Percentiles rank a stretch among this genome's conserved stretches.
phyloP scores from a whole-genome alignment of 2,113 vertebrate species.

The Mormyrus lacerda region DNA sequence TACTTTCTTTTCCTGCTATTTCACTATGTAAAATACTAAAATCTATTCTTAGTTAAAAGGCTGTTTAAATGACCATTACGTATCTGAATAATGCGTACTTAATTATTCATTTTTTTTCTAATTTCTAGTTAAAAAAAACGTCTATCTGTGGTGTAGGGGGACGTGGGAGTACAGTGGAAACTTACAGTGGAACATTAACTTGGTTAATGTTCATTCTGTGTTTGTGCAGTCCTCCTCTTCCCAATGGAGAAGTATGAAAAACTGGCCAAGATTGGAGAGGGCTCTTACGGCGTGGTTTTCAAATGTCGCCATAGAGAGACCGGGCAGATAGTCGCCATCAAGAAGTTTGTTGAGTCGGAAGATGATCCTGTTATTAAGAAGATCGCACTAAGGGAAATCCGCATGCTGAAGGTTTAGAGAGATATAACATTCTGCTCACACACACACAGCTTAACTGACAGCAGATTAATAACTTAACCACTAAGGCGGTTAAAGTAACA shows the following conservation, averaged over 20 bases:
- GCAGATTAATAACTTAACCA: neutral
- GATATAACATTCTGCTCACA: neutral
- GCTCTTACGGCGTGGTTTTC: constrained; percentile 78
- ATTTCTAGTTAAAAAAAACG: neutral
- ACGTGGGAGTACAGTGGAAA: neutral
- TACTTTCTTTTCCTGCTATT: neutral
- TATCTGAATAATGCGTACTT: neutral
- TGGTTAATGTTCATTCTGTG: neutral
- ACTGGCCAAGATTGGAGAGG: constrained; percentile 77
- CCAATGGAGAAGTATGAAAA: constrained; percentile 82
- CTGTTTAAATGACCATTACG: neutral
- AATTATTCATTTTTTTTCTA: neutral
- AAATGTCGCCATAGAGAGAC: constrained; percentile 75
- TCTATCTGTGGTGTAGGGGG: neutral
- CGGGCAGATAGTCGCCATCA: constrained; percentile 76
- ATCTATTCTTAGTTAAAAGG: neutral
- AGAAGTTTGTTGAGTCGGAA: constrained; percentile 80
- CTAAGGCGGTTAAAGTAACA: neutral
- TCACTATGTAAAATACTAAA: neutral
- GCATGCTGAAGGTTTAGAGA: constrained; percentile 70
- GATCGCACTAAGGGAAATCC: constrained; percentile 75
- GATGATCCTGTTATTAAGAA: constrained; percentile 79
- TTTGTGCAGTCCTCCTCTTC: neutral
- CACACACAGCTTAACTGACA: neutral
- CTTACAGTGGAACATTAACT: no score